A percentile compares a stretch with the other conserved stretches of the same genome.
Evolutionary conservation across 2,113 vertebrate genomes (phyloP).

Genomic region (Chionomys nivalis): DNA sequence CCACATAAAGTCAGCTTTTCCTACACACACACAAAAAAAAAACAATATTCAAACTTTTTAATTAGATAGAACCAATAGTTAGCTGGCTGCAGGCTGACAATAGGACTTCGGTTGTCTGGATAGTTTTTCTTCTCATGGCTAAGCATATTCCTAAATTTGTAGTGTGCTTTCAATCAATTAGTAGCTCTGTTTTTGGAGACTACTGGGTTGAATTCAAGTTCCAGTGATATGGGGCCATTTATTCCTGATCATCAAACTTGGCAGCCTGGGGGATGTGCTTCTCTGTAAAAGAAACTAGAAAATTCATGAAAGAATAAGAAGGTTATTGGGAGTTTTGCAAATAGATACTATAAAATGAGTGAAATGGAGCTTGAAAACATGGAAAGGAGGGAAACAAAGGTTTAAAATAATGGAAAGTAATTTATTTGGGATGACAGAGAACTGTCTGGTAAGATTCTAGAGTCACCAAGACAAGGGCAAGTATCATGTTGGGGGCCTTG

Average conservation of each 20-base stretch:
- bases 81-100: background rate
- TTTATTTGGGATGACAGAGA: background rate
- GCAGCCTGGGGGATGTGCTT: background rate
- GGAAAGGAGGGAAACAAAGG: background rate
- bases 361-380: background rate
- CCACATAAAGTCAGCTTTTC: background rate
- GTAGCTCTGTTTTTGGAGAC: background rate
- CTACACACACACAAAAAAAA: no score
- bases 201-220: background rate
- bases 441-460: background rate
- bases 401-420: background rate
- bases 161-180: background rate
- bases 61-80: background rate
- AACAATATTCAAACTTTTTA: background rate
- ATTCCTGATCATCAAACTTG: background rate
- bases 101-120: background rate
- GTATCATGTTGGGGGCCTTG: accelerated
- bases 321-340: background rate
- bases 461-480: background rate
- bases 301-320: background rate
- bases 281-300: background rate
- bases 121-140: background rate
- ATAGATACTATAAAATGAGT: background rate
- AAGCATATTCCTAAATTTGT: background rate
- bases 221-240: background rate